Evolutionary conservation across 1,140 invertebrate species (phyloP), one percentile per base, ranked within the genome.

Genomic region (Hyphantria cunea): DNA sequence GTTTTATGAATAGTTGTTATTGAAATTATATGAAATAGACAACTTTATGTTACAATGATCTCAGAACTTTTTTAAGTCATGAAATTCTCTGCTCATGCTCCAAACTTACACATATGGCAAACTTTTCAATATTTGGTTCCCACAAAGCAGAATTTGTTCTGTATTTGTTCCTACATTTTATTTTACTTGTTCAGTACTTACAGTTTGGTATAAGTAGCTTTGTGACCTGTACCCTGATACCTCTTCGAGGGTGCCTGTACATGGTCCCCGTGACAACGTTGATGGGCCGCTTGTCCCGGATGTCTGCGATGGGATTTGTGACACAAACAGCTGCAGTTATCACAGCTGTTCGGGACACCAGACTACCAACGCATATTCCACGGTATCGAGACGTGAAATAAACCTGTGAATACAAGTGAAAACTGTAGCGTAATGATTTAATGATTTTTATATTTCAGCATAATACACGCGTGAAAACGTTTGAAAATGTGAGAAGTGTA

Each of bases 291-390:
- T 52, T 75, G 59, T 86, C 84, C 3, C 37, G 61, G 0, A 53
- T 25, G 0, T 10, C 9, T 0, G 67, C 49, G 0, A 41, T 12
- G 0, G 79, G 78, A 61, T 74, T 76, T n/a, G 66, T 68, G 6
- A 86, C 77, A 60, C 86, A 89, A 6, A 84, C 80, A 0, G 76
- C 76, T 0, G 86, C 83, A 0, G 86, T 87, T 9, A 89, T 12
- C 7, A 80, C 84, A 9, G 68, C 73, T 10, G 71, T 73, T 0
- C 78, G 70, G 0, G 83, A 78, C 3, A 87, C 69, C 39, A 89
- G 64, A 0, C 69, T 76, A n/a, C 86, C 86, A 0, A 80, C 72
- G 51, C 86, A 89, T n/a, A 89, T 13, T 0, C 81, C 84, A 4
- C 86, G 74, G 48, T 87, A 86, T 6, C 78, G 63, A 10, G 84